These are phyloP conservation scores for Calidris pygmaea DNA, from an alignment of 2,113 vertebrate genomes.

Conservation along the genomic window DNA sequence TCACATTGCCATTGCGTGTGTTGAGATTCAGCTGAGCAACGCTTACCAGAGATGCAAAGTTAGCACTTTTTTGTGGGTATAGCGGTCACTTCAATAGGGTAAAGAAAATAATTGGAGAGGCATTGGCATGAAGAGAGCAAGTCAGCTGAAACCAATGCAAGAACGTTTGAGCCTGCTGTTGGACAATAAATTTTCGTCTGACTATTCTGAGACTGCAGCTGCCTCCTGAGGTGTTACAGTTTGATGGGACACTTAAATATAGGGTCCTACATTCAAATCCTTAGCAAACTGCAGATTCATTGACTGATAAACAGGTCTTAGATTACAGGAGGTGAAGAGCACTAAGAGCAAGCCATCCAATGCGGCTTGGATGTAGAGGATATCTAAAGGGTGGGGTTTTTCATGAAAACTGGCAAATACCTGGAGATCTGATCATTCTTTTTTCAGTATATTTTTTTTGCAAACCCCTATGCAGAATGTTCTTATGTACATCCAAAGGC, in stretches of 20 bases:
- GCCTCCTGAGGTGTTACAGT: background rate
- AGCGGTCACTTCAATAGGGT: background rate
- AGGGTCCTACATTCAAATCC: background rate
- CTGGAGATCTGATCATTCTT: background rate
- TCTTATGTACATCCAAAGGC: background rate
- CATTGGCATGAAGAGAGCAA: background rate
- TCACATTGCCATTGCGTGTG: accelerated
- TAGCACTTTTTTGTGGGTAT: background rate
- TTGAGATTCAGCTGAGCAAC: background rate
- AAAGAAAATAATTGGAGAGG: background rate
- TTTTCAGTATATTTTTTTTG: background rate
- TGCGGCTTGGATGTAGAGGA: background rate
- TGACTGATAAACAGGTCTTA: background rate
- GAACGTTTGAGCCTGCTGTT: background rate
- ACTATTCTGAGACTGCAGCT: background rate
- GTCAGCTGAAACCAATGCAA: background rate
- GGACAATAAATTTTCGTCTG: background rate
- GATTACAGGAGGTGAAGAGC: background rate
- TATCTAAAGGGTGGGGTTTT: background rate
- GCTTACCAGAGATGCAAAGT: background rate
- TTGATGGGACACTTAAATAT: background rate
- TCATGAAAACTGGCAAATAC: background rate
- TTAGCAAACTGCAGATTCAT: background rate
- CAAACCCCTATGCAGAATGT: background rate
- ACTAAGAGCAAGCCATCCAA: background rate